Evolutionary conservation across 2,888 invertebrate genomes (phyloP).

Genomic region (Petrophora chlorosata): DNA sequence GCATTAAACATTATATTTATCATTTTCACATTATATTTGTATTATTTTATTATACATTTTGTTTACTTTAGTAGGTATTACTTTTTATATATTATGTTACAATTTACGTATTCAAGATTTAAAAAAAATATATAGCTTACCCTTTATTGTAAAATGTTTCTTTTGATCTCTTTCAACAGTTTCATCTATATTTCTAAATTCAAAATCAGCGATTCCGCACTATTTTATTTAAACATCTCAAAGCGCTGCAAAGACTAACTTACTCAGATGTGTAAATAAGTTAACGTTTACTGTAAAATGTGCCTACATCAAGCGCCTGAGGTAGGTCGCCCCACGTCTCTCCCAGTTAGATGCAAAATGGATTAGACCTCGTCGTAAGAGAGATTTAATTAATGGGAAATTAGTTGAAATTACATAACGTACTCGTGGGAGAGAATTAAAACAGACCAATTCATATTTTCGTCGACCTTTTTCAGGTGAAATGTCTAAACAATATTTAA

Average conservation of each 20-base stretch:
- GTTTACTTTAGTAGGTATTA: too few species aligned
- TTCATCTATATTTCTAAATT: too few species aligned
- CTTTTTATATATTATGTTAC: too few species aligned
- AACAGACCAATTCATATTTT: constrained; percentile 35
- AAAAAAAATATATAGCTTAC: too few species aligned
- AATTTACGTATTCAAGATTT: too few species aligned
- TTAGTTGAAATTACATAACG: constrained; percentile 54
- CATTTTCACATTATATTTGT: too few species aligned
- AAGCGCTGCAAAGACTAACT: constrained; percentile 3
- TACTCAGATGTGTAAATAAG: constrained; percentile 42
- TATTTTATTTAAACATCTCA: neutral
- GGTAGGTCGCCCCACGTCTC: constrained; percentile 56
- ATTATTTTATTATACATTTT: too few species aligned
- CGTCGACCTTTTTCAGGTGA: constrained; percentile 22
- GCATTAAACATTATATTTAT: too few species aligned
- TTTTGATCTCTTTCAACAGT: too few species aligned
- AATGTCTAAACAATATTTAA: constrained; percentile 8
- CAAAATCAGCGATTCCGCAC: neutral
- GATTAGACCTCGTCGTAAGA: constrained; percentile 57
- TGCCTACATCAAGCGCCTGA: constrained; percentile 55
- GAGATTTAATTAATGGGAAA: constrained; percentile 61
- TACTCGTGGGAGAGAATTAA: constrained; percentile 44
- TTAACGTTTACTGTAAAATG: constrained; percentile 45
- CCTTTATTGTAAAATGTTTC: too few species aligned
- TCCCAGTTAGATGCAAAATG: constrained; percentile 59